A percentile compares a stretch with the other conserved stretches of the same genome.
Conservation (phyloP, 1,140 invertebrate genomes). For the Nomia melanderi region DNA sequence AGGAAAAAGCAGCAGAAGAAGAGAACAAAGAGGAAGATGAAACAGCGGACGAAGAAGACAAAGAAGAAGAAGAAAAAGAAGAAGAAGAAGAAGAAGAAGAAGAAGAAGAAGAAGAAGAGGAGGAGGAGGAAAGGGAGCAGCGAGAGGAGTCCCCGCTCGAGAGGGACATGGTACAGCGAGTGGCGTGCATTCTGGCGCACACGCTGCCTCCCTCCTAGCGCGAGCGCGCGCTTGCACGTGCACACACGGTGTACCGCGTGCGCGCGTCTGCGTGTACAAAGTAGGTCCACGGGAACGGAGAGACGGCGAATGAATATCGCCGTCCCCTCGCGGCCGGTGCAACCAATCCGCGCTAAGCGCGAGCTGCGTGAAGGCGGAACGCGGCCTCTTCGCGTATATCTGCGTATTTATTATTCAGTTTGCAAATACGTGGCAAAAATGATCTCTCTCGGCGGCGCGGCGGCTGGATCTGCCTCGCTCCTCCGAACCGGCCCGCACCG, state of each 20-base stretch:
- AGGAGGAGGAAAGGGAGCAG: constrained; percentile 1
- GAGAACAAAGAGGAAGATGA: constrained; percentile 8
- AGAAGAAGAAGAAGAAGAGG: too few relatives aligned
- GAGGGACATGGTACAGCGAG: constrained; percentile 47
- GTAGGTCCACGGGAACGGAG: constrained; percentile 69
- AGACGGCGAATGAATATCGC: constrained; percentile 73
- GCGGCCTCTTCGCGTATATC: constrained; percentile 75
- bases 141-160: constrained; percentile 19
- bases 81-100: not conserved
- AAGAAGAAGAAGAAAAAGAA: constrained; percentile 7
- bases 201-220: constrained; percentile 31
- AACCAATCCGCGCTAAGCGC: constrained; percentile 78
- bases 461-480: constrained; percentile 42
- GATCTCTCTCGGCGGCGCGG: constrained; percentile 72
- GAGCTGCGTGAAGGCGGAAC: constrained; percentile 81
- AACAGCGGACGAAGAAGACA: constrained; percentile 1
- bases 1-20: too few relatives aligned
- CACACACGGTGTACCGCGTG: constrained; percentile 67
- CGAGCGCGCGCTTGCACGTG: constrained; percentile 51
- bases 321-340: constrained; percentile 76
- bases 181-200: constrained; percentile 46
- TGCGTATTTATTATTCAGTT: constrained; percentile 81
- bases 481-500: constrained; percentile 12
- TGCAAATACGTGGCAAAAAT: constrained; percentile 81
- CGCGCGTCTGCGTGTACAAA: constrained; percentile 65